phyloP scores from a whole-genome alignment of 2,113 vertebrate species.

The Crotalus tigris region DNA sequence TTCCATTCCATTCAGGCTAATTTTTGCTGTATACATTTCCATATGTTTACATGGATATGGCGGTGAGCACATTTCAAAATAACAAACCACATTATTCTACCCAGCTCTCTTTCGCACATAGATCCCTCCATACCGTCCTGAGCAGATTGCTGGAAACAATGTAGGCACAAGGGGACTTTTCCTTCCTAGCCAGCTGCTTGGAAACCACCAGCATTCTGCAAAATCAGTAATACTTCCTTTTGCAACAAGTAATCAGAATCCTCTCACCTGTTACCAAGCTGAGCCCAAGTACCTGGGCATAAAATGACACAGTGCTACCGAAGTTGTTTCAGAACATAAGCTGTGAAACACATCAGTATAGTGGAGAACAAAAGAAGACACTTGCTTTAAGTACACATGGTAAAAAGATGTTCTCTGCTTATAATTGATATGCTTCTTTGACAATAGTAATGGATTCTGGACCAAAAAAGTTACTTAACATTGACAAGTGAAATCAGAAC shows the following conservation, averaged over 20 bases:
- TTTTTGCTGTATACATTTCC: background rate
- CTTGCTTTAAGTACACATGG: conserved; percentile 3
- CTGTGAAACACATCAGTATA: conserved; percentile 8
- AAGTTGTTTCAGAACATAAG: conserved; percentile 8
- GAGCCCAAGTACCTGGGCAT: background rate
- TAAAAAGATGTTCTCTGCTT: background rate
- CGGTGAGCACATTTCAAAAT: background rate
- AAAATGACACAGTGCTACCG: conserved; percentile 12
- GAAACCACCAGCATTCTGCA: background rate
- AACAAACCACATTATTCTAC: background rate
- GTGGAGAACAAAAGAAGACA: conserved; percentile 2
- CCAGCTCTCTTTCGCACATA: background rate
- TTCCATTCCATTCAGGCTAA: background rate
- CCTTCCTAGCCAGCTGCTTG: background rate
- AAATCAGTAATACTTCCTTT: background rate
- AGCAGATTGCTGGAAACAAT: background rate
- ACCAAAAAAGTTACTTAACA: background rate
- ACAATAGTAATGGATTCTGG: background rate
- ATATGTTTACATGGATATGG: background rate
- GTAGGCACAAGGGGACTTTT: background rate
- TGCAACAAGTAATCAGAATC: background rate
- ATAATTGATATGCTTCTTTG: background rate
- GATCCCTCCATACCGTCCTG: background rate
- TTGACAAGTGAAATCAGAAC: background rate
- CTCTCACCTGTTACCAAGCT: background rate